phyloP scores from a whole-genome alignment of 2,113 vertebrate genomes.

The Pterocles burchelli region DNA sequence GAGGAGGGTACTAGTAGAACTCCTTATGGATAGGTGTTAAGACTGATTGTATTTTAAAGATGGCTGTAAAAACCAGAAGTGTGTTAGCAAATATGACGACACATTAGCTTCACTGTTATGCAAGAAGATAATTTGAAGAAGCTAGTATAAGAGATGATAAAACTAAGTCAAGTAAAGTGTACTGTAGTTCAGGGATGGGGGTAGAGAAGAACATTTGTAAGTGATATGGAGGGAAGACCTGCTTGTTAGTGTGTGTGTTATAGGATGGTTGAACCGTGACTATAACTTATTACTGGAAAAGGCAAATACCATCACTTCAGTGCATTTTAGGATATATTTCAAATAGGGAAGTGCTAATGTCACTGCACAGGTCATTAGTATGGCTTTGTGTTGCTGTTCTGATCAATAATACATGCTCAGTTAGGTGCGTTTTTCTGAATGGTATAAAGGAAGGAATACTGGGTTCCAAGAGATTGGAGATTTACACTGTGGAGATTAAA shows the following conservation, averaged over 20 bases:
- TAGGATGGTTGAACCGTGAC: background rate
- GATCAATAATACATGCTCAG: rapidly evolving
- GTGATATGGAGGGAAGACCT: background rate
- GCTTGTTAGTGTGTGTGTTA: background rate
- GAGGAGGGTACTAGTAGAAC: background rate
- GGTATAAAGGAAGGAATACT: background rate
- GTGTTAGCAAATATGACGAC: background rate
- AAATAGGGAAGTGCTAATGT: background rate
- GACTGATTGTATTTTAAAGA: background rate
- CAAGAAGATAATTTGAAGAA: background rate
- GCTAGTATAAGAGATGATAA: background rate
- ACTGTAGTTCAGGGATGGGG: background rate
- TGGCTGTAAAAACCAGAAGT: background rate
- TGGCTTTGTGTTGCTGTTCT: background rate
- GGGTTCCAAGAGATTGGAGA: rapidly evolving
- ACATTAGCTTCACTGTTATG: background rate
- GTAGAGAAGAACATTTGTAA: background rate
- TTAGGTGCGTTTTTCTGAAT: background rate
- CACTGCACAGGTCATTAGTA: background rate
- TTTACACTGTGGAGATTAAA: background rate
- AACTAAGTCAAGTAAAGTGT: background rate
- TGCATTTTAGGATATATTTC: background rate
- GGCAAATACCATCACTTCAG: background rate
- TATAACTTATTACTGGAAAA: background rate
- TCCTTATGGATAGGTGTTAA: background rate